Base-by-base conservation (phyloP, 2,113 vertebrate species). In the Gnathonemus longibarbis region DNA sequence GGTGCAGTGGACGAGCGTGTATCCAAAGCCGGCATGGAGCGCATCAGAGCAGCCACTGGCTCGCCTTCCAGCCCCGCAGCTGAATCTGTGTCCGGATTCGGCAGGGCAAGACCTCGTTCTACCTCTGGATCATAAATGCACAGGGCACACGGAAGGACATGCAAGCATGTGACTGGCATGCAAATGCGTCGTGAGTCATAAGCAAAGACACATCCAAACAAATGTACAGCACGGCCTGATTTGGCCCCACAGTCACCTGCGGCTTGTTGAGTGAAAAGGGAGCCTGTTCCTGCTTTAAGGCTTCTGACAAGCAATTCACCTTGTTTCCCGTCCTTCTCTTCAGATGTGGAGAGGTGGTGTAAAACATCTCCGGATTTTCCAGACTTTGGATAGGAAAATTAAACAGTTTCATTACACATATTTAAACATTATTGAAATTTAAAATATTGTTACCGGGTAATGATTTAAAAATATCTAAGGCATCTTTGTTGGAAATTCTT, bases 301-400 rank as follows among this genome's bases (percentile, higher is more conserved):
- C 24, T 24, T 21, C 21, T 52, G 31, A 86, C 92, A 80, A 19
- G 0, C 62, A 91, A 39, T 46, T 74, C 89, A 0, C 3, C 84
- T 62, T 93, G 58, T 58, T 84, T 94, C 92, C 91, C 91, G 58
- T 77, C 86, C 90, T 58, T 89, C 3, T 93, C 93, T 66, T 94
- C 93, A 91, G 58, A 93, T 90, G 91, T 0, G 8, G 91, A 93
- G 24, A 15, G 10, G n/a, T 89, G 90, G n/a, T 89, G 89, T 56
- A 52, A 2, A 19, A 49, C n/a, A 50, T 93, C 90, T 89, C 88
- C 93, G 53, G 45, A 74, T 91, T 94, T 84, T 49, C 8, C 53
- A 6, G 0, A 45, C 93, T 92, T 49, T 31, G 53, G 70, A 39
- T 39, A 39, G 31, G 74, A 80, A 80, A 42, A 80, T 80, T 42